These are phyloP conservation scores for Mya arenaria DNA, from an alignment of 1,140 invertebrate genomes.

Conservation along the genomic window DNA sequence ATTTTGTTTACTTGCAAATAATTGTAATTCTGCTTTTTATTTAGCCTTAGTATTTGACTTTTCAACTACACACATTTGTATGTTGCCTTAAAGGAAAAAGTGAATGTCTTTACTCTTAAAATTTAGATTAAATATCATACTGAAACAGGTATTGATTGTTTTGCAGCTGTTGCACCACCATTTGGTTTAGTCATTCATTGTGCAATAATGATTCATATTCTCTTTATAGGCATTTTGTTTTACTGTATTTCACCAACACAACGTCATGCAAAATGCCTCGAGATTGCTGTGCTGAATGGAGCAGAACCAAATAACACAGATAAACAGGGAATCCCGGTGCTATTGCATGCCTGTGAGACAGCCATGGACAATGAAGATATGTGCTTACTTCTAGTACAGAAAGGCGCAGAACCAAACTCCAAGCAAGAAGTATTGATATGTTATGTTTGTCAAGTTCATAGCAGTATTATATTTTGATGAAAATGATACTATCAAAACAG, in stretches of 20 bases:
- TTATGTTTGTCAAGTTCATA: neutral
- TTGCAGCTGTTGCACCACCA: too few relatives aligned
- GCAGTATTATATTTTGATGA: too few relatives aligned
- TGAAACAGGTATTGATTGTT: too few relatives aligned
- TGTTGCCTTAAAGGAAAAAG: too few relatives aligned
- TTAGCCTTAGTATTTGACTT: neutral
- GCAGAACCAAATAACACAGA: slow-evolving; percentile 79
- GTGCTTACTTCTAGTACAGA: slow-evolving; percentile 76
- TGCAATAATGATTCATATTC: too few relatives aligned
- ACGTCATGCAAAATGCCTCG: slow-evolving; percentile 78
- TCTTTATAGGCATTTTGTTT: slow-evolving; percentile 77
- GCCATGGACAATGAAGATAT: slow-evolving; percentile 79
- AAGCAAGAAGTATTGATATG: slow-evolving; percentile 71
- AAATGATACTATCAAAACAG: neutral
- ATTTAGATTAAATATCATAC: too few relatives aligned
- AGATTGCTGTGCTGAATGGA: slow-evolving; percentile 77
- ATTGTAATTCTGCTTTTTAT: neutral
- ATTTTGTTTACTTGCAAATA: neutral
- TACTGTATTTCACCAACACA: slow-evolving; percentile 79
- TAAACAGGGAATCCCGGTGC: slow-evolving; percentile 78
- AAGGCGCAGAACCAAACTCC: slow-evolving; percentile 79
- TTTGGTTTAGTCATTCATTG: too few relatives aligned
- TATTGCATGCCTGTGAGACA: slow-evolving; percentile 78
- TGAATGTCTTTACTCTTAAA: too few relatives aligned
- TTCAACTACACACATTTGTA: neutral